These are phyloP conservation scores for Proctacanthus coquilletti DNA, from an alignment of 1,140 invertebrate genomes.

Conservation along the genomic window DNA sequence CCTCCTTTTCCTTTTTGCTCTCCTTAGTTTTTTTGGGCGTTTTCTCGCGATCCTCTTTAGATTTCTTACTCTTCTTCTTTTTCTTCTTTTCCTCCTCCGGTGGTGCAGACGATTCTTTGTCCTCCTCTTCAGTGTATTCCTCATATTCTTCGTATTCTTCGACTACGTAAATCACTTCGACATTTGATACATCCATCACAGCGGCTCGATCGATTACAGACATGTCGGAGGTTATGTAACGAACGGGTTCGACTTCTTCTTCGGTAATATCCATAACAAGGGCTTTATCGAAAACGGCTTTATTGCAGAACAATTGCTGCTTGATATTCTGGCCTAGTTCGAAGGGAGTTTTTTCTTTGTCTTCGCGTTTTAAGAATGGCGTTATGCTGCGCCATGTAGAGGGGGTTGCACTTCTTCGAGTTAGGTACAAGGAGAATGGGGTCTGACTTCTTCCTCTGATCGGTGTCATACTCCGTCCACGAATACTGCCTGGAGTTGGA, in stretches of 20 bases:
- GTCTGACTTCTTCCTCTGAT: constrained; percentile 27
- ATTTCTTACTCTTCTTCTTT: constrained; percentile 24
- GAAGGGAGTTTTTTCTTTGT: constrained; percentile 29
- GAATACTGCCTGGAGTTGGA: constrained; percentile 23
- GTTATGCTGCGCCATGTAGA: constrained; percentile 29
- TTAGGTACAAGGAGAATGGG: constrained; percentile 24
- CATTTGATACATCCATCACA: constrained; percentile 30
- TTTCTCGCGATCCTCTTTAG: constrained; percentile 19
- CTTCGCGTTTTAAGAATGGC: constrained; percentile 27
- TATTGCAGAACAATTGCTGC: constrained; percentile 25
- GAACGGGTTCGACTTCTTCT: constrained; percentile 20
- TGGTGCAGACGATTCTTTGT: too few species aligned
- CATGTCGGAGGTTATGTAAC: constrained; percentile 29
- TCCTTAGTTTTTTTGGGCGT: constrained; percentile 17
- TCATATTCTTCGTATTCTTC: constrained; percentile 28
- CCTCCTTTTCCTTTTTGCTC: constrained; percentile 24
- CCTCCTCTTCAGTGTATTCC: constrained; percentile 14
- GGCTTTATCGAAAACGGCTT: constrained; percentile 28
- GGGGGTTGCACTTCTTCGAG: constrained; percentile 22
- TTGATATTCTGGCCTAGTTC: constrained; percentile 24
- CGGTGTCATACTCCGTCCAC: constrained; percentile 25
- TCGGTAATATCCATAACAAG: constrained; percentile 29
- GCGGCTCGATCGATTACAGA: constrained; percentile 30
- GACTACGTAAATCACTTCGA: constrained; percentile 30
- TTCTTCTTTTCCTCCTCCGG: constrained; percentile 22